Conservation (phyloP, 1,140 invertebrate species). For the Ceratina japonica region DNA sequence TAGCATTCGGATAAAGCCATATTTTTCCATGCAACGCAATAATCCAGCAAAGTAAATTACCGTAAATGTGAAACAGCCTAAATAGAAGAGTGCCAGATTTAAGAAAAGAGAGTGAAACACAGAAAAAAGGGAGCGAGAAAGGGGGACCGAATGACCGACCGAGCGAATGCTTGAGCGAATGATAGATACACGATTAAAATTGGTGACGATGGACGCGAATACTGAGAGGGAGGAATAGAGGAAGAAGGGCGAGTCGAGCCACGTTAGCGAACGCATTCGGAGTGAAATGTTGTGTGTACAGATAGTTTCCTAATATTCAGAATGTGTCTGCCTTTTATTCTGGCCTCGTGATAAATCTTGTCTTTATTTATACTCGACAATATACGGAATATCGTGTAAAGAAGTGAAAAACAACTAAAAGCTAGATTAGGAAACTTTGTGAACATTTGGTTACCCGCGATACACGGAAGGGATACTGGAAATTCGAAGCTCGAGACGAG, state of each 20-base stretch:
- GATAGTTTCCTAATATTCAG: slow-evolving; percentile 54
- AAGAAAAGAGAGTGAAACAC: slow-evolving; percentile 37
- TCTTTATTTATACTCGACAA: slow-evolving; percentile 64
- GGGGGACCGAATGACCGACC: not conserved
- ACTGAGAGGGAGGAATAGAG: too few species aligned
- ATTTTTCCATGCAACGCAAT: slow-evolving; percentile 80
- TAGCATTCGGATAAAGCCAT: slow-evolving; percentile 79
- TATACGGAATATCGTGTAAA: slow-evolving; percentile 56
- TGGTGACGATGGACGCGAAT: not conserved
- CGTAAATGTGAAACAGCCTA: slow-evolving; percentile 64
- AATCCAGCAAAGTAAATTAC: slow-evolving; percentile 73
- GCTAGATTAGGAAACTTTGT: slow-evolving; percentile 57
- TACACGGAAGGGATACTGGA: not conserved
- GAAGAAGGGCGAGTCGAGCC: too few species aligned
- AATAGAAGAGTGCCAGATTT: slow-evolving; percentile 71
- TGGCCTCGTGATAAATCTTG: slow-evolving; percentile 59
- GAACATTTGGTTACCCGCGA: slow-evolving; percentile 38
- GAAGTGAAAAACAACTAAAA: slow-evolving; percentile 29
- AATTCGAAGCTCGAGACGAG: not conserved
- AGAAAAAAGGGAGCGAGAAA: slow-evolving; percentile 12
- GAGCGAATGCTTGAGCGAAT: not conserved
- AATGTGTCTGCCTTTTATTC: slow-evolving; percentile 62
- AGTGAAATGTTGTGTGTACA: slow-evolving; percentile 33
- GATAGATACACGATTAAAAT: too few species aligned
- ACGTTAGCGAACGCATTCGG: not conserved